phyloP scores from a whole-genome alignment of 2,888 invertebrate genomes.

The Diaprepes abbreviatus region DNA sequence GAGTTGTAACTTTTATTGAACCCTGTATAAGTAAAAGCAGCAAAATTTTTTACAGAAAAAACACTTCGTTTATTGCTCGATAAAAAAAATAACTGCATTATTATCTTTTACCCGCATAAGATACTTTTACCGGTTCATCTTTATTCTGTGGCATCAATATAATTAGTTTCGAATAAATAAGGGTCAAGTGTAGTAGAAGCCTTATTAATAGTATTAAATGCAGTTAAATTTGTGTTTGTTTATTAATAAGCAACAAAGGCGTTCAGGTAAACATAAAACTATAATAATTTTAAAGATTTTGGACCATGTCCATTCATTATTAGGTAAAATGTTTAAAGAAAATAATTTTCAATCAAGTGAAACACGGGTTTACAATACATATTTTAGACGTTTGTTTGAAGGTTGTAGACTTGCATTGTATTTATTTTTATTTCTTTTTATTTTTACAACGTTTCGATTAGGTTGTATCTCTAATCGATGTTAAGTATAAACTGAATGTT shows the following conservation, averaged over 20 bases:
- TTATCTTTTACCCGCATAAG: slow-evolving; percentile 17
- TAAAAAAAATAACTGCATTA: slow-evolving; percentile 8
- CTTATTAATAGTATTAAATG: not conserved
- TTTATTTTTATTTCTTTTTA: no score
- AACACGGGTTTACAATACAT: no score
- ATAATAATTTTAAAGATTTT: no score
- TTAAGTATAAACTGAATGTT: no score
- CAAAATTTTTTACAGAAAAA: not conserved
- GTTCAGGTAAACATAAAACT: slow-evolving; percentile 4
- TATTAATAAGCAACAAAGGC: slow-evolving; percentile 19
- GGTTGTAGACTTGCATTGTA: no score
- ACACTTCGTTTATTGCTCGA: not conserved
- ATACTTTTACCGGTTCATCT: not conserved
- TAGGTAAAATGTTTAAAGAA: no score
- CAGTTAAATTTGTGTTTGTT: slow-evolving; percentile 37
- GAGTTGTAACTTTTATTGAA: not conserved
- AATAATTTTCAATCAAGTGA: no score
- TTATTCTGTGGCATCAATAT: not conserved
- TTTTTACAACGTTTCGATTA: no score
- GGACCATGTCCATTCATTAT: no score
- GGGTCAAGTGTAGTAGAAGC: slow-evolving; percentile 20
- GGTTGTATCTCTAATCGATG: no score
- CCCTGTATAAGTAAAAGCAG: slow-evolving; percentile 1
- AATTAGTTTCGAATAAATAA: slow-evolving; percentile 15
- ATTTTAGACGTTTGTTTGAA: no score